These are phyloP conservation scores for Melipona quadrifasciata DNA, from an alignment of 1,140 invertebrate species.

Conservation along the genomic window DNA sequence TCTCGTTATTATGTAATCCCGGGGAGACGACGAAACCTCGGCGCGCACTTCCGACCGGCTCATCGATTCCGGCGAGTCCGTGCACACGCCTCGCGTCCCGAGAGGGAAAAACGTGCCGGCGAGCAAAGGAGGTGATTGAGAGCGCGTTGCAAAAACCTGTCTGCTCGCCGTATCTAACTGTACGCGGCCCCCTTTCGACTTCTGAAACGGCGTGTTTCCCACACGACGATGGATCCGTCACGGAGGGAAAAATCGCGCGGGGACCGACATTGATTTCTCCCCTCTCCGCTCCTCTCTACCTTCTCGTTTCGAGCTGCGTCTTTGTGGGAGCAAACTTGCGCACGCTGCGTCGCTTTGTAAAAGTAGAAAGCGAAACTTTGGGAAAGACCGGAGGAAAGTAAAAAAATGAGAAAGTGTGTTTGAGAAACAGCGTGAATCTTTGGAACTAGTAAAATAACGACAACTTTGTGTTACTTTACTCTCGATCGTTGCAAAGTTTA, in stretches of 20 bases:
- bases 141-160: conserved; percentile 37
- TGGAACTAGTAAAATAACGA: too few relatives aligned
- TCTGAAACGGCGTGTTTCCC: conserved; percentile 10
- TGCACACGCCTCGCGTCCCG: neutral
- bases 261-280: neutral
- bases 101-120: neutral
- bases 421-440: too few relatives aligned
- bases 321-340: too few relatives aligned
- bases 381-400: too few relatives aligned
- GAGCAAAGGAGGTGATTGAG: conserved; percentile 37
- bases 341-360: too few relatives aligned
- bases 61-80: conserved; percentile 38
- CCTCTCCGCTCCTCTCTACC: too few relatives aligned
- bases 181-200: neutral
- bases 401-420: too few relatives aligned
- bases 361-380: too few relatives aligned
- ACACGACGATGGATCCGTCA: neutral
- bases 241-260: neutral
- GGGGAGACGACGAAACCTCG: conserved; percentile 1
- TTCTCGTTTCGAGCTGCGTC: too few relatives aligned
- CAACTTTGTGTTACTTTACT: too few relatives aligned
- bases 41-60: conserved; percentile 37
- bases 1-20: conserved; percentile 58
- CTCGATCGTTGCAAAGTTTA: too few relatives aligned
- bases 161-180: conserved; percentile 1